phyloP scores from a whole-genome alignment of 2,888 invertebrate species.

The Papilio protenor region DNA sequence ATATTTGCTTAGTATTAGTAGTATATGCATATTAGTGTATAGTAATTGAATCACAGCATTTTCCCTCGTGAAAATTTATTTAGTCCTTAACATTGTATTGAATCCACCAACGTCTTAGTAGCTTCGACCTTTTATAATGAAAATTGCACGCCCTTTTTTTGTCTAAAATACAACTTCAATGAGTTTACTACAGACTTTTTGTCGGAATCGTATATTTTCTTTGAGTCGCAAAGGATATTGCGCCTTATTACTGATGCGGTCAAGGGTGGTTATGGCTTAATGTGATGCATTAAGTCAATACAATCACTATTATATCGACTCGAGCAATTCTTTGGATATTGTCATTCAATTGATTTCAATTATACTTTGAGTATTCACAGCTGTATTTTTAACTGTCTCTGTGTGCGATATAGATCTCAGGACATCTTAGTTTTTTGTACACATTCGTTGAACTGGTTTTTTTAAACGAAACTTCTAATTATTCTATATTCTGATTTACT shows the following conservation, averaged over 20 bases:
- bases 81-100: too few relatives aligned
- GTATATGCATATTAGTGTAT: too few relatives aligned
- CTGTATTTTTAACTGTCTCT: conserved; percentile 1
- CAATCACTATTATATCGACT: conserved; percentile 3
- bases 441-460: not conserved
- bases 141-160: not conserved
- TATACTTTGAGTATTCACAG: conserved; percentile 24
- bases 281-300: conserved; percentile 18
- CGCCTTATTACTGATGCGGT: not conserved
- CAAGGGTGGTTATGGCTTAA: conserved; percentile 10
- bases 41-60: not conserved
- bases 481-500: not conserved
- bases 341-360: conserved; percentile 32
- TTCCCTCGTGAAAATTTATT: not conserved
- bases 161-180: not conserved
- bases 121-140: not conserved
- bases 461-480: not conserved
- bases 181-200: conserved; percentile 7
- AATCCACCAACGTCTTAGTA: too few relatives aligned
- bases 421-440: not conserved
- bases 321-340: conserved; percentile 2
- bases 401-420: not conserved
- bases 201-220: not conserved
- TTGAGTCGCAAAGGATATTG: not conserved
- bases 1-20: too few relatives aligned